These are phyloP conservation scores for Dolichomitus sp. DNA, from an alignment of 2,888 invertebrate genomes.

Conservation along the genomic window DNA sequence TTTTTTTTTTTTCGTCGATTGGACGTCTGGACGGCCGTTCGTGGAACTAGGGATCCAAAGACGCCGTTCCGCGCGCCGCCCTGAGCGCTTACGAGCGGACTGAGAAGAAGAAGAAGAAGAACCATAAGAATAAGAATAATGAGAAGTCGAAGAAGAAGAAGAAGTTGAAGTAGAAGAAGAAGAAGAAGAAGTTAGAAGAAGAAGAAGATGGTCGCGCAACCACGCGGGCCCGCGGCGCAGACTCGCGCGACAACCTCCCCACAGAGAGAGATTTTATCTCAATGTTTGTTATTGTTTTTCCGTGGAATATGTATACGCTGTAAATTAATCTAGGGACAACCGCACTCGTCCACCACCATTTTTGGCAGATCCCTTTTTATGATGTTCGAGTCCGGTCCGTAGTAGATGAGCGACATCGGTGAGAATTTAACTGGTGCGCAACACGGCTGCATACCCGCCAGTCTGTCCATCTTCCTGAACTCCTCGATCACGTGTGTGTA, in stretches of 20 bases:
- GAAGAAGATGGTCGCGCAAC: constrained; percentile 54
- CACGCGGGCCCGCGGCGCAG: constrained; percentile 31
- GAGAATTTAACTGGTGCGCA: constrained; percentile 97
- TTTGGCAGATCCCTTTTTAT: constrained; percentile 97
- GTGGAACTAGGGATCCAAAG: constrained; percentile 56
- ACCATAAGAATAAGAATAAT: constrained; percentile 56
- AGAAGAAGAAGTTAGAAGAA: constrained; percentile 57
- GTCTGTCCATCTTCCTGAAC: constrained; percentile 92
- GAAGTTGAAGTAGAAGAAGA: constrained; percentile 51
- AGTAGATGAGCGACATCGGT: constrained; percentile 97
- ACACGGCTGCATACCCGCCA: constrained; percentile 95
- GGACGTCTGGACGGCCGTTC: constrained; percentile 50
- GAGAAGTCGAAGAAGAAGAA: constrained; percentile 58
- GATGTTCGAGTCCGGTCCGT: constrained; percentile 95
- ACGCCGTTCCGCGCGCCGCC: constrained; percentile 44
- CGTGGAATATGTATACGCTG: constrained; percentile 8
- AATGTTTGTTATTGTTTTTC: constrained; percentile 22
- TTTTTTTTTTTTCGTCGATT: background rate
- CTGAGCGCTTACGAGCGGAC: constrained; percentile 55
- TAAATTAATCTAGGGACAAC: constrained; percentile 91
- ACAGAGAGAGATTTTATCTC: constrained; percentile 13
- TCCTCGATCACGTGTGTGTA: constrained; percentile 97
- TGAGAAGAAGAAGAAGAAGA: constrained; percentile 60
- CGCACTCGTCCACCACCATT: constrained; percentile 98
- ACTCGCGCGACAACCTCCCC: constrained; percentile 16